Base-by-base conservation (phyloP, 53 echinoderm and acorn worm genomes). In the Patiria pectinifera region DNA sequence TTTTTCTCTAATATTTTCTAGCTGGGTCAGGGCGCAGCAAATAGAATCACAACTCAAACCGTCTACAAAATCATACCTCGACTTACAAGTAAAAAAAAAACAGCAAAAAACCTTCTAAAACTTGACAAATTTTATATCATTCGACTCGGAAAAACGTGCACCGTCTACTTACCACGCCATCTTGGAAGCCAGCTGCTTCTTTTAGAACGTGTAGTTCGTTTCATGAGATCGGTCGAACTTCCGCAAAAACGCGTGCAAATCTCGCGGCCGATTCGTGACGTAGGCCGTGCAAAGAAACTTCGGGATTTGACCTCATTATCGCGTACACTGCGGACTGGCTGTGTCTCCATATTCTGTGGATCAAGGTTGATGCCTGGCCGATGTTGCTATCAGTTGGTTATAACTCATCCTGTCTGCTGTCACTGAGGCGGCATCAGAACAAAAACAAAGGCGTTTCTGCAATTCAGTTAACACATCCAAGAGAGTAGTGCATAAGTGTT, bases 171-270 rank as follows among this genome's bases (percentile, higher is more conserved):
- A 45, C 79, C 79, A 78, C 79, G 79, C 79, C 79, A 78, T 78
- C 79, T 78, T 78, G 79, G 79, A 47, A 11, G 16, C 79, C 45
- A 48, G 47, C 79, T 78, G 46, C 44, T 78, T 47, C 8, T 78
- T 78, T 78, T 78, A 16, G 14, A 78, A 78, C 79, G 45, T 78
- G 79, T 78, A 78, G 79, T 78, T 47, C 79, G 46, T 78, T n/a
- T 9, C 12, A 78, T 35, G 11, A 45, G 48, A 78, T 47, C 47
- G 14, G 45, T 45, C 19, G 22, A 78, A 78, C 45, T 78, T 47
- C 35, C 44, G 46, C 47, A 45, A 78, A 11, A 22, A 45, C 79
- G 24, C 79, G 79, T 45, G 79, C 6, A 78, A 78, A 45, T 78
- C 79, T 78, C 79, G 79, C 46, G 46, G 79, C 46, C 19, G 46